Base-by-base conservation (phyloP, 1,140 invertebrate species). In the Trichoplusia ni region DNA sequence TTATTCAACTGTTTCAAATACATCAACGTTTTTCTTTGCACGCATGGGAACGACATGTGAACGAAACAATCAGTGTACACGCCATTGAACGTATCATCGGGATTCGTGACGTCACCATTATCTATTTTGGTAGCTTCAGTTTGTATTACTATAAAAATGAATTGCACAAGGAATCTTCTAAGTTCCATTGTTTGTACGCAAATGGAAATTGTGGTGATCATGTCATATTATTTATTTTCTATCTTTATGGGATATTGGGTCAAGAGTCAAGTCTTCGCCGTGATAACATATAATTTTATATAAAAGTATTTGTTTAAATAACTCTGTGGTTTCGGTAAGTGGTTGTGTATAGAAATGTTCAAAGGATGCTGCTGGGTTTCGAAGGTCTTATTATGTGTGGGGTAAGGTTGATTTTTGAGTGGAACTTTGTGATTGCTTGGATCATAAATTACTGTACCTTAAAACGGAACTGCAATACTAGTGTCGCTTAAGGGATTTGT, bases 1-100 rank as follows among this genome's bases (percentile, higher is more conserved):
- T 73, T 71, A 60, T 91, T 86, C 13, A 93, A 73, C 8, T 82
- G 78, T 13, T 92, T 89, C 7, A 93, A 68, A 69, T 91, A 93
- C 47, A 84, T 61, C 8, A 91, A 73, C 2, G 92, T 84, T 65
- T 91, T 90, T 27, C 86, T 91, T 63, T 91, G 91, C 11, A 92
- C 73, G 62, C 93, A 93, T 9, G 71, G 64, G 4, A 91, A 84
- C 0, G 93, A 93, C 0, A 93, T 75, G 64, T 83, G 75, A 19
- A 86, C 58, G 59, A 91, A 75, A 75, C 90, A 92, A 69, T 90
- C 86, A 5, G 83, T 76, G 76, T 92, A 92, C 54, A 91, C 90
- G 70, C 86, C 86, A 64, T 84, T 65, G 51, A 89, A 90, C 5
- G 79, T 81, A 71, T 81, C 61, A 42, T 79, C 73, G n/a, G 73